Base-by-base conservation (phyloP, 2,113 vertebrate genomes). In the Entelurus aequoreus region DNA sequence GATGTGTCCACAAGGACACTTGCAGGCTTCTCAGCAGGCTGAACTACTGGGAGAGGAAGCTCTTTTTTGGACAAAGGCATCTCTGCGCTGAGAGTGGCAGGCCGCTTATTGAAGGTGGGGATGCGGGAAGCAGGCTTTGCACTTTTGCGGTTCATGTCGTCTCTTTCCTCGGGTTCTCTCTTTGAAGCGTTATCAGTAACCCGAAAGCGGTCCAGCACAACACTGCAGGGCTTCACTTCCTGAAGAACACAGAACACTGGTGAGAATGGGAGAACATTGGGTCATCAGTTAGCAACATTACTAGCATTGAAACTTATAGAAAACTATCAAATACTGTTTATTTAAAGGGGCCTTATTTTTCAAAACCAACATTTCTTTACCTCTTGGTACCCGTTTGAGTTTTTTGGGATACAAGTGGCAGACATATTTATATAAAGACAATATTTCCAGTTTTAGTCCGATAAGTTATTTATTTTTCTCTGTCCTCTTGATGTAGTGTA, bases 61-160 rank as follows among this genome's bases (percentile, higher is more conserved):
- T 89, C 88, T 52, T 60, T 80, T 60, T 72, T 82, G 35, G 63
- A 54, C 51, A 60, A 38, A 1, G 70, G 48, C 11, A 52, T 28
- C 53, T 81, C 77, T 0, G 74, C 14, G 62, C 11, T 71, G 7
- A 53, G 19, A 28, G 38, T 3, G 2, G 44, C n/a, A 4, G 84
- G 74, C 36, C 86, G 76, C 57, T 88, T 90, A 4, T 86, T 85
- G 65, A 90, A 90, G 49, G 90, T 91, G 4, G 90, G 90, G 57
- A 92, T 92, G 8, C 90, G 78, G 28, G 91, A 90, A 8, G 75
- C 28, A 1, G 38, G 62, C 62, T 84, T 90, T 1, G 74, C 78
- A 50, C 80, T 48, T 77, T 80, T 89, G 1, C 81, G 83, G 36
- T 53, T 77, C 68, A 85, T 76, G 10, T 89, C 89, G 37, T 89